Evolutionary conservation across 1,140 invertebrate species (phyloP).

Genomic region (Nasonia giraulti): DNA sequence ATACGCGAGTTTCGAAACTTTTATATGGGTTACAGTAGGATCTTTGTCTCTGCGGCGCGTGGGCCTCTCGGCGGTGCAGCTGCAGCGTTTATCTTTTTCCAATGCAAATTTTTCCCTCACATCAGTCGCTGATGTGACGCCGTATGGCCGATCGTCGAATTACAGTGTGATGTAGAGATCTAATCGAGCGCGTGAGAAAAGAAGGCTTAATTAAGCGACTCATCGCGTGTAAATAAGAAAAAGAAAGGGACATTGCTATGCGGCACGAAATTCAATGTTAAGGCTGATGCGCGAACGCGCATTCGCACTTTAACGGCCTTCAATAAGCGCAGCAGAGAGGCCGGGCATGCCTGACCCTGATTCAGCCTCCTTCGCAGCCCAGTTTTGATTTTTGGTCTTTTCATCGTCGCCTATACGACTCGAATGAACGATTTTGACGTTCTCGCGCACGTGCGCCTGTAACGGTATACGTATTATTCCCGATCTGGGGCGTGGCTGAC

Average conservation of each 20-base stretch:
- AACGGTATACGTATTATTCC: neutral
- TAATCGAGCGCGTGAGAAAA: neutral
- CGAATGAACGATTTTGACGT: neutral
- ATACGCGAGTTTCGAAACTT: constrained; percentile 17
- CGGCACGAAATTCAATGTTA: neutral
- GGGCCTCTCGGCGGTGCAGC: neutral
- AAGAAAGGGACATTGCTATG: neutral
- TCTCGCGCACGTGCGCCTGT: neutral
- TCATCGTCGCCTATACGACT: neutral
- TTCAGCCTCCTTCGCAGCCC: neutral
- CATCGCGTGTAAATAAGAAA: too few species aligned
- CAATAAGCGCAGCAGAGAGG: neutral
- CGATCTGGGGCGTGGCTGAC: too few species aligned
- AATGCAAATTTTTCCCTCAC: constrained; percentile 33
- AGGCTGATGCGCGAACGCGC: neutral
- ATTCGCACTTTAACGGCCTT: constrained; percentile 5
- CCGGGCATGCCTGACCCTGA: neutral
- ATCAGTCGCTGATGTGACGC: neutral
- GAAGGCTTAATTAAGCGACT: neutral
- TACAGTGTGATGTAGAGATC: neutral
- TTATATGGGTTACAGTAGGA: neutral
- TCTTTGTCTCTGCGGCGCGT: neutral
- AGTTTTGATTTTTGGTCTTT: neutral
- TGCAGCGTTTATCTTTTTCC: constrained; percentile 26
- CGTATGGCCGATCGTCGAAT: neutral